Conservation (phyloP, 1,140 invertebrate species). For the Drosophila nasuta region DNA sequence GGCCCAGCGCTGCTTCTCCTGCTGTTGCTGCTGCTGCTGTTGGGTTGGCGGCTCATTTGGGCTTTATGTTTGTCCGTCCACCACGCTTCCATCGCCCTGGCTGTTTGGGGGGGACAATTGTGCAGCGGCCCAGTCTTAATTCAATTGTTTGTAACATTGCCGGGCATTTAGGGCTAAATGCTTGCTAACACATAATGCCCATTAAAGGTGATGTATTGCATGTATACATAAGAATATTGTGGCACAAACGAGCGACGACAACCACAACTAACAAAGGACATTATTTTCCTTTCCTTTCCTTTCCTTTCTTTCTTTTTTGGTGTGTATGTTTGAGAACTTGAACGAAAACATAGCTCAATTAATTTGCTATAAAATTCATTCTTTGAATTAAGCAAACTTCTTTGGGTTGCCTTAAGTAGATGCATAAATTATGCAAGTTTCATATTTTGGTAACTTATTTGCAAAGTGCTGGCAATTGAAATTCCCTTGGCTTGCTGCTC, state of each 20-base stretch:
- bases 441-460: no score
- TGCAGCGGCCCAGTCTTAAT: conserved; percentile 62
- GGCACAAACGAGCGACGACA: no score
- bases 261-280: not conserved
- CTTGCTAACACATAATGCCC: conserved; percentile 76
- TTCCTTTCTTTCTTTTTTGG: no score
- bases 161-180: conserved; percentile 73
- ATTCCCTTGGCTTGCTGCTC: not conserved
- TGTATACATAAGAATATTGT: not conserved
- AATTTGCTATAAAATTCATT: no score
- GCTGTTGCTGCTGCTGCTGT: no score
- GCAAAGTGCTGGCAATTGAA: not conserved
- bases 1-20: conserved; percentile 9
- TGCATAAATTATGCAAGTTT: no score
- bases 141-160: conserved; percentile 78
- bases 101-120: conserved; percentile 23
- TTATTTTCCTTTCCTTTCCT: not conserved
- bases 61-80: not conserved
- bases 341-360: no score
- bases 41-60: conserved; percentile 14
- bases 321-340: no score
- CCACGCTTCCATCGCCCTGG: not conserved
- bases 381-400: no score
- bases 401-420: no score
- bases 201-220: conserved; percentile 75